Percentiles rank a stretch among this genome's conserved stretches.
Conservation (phyloP, 2,888 invertebrate species). For the Yponomeuta plumbellus region DNA sequence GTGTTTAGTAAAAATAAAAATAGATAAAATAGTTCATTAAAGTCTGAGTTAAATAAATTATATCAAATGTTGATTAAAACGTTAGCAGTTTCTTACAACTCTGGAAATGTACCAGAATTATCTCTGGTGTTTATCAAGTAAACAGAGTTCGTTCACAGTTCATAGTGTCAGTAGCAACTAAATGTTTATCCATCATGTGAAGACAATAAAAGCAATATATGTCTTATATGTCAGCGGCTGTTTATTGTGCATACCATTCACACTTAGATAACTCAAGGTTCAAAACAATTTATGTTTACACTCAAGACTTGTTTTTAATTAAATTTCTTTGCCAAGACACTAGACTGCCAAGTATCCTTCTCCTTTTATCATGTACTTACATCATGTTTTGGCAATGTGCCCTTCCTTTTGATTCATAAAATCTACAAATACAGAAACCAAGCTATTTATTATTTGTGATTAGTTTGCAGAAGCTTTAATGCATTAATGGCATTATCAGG, state of each 20-base stretch:
- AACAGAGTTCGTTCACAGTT: neutral
- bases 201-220: neutral
- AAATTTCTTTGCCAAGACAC: conserved; percentile 1
- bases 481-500: too few relatives aligned
- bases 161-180: neutral
- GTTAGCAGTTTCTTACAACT: conserved; percentile 9
- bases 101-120: neutral
- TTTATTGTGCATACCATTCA: neutral
- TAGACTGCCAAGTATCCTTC: neutral
- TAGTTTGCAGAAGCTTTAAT: too few relatives aligned
- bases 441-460: too few relatives aligned
- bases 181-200: neutral
- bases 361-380: neutral
- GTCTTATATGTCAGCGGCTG: neutral
- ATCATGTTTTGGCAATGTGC: conserved; percentile 14
- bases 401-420: neutral
- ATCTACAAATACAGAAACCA: neutral
- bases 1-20: too few relatives aligned
- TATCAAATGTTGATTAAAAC: too few relatives aligned
- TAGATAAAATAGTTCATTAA: too few relatives aligned
- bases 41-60: too few relatives aligned
- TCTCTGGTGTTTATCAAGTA: neutral
- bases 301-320: conserved; percentile 4
- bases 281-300: neutral
- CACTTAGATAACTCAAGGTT: neutral